Evolutionary conservation across 2,113 vertebrate species (phyloP), one percentile per base, ranked within the genome.

Genomic region (Grammatotria lemairii): DNA sequence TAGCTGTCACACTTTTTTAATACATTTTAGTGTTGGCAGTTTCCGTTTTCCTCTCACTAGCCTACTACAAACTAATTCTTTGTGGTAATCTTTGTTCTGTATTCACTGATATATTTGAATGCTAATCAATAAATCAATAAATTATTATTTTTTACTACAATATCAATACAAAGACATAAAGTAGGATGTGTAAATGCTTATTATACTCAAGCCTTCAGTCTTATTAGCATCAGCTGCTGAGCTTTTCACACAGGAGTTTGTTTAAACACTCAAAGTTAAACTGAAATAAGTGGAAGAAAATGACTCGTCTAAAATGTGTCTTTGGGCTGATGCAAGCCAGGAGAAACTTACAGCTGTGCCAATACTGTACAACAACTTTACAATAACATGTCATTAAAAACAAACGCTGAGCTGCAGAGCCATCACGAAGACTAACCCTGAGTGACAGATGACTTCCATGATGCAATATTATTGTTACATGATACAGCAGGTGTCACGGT

Each of bases 401-500:
- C 12, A 86, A 79, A 83, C 6, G 13, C 68, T 54, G 19, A 86
- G 70, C 16, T 53, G 65, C 42, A 60, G 55, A 47, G 63, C 40
- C 17, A 58, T 70, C 63, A 81, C 2, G 5, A 81, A 87, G 40
- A 42, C 31, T 2, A 81, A 70, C 28, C 51, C 79, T 57, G 35
- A 88, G 82, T 84, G 81, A 82, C 58, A 68, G 81, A 65, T 9
- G 53, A 47, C 23, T 82, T 79, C 88, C 85, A 82, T 84, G 94
- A 92, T 92, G 95, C 90, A 93, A 91, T 86, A 54, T 38, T 85
- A 83, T 93, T 86, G 94, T 95, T 94, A 93, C 95, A 95, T 90
- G 86, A 92, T 93, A 92, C 93, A 94, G 92, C 92, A 95, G 53
- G 91, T 92, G 93, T 94, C 90, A 92, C 89, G 92, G 93, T 91